These are phyloP conservation scores for Artemia sinica DNA, from an alignment of 2,888 invertebrate species.

Conservation along the genomic window DNA sequence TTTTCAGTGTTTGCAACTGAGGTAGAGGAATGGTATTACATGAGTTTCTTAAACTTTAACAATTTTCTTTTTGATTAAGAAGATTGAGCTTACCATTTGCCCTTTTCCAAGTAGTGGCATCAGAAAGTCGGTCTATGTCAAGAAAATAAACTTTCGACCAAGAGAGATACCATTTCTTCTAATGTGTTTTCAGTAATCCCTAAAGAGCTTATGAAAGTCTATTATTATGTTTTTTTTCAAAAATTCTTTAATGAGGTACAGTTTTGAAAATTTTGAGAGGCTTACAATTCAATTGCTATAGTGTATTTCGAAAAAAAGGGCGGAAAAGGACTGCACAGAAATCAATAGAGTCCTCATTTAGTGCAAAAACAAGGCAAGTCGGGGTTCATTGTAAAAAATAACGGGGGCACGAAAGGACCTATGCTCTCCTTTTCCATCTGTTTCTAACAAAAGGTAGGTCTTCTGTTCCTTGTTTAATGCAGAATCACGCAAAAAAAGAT, in stretches of 20 bases:
- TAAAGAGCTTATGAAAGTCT: not conserved
- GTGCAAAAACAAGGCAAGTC: too few relatives aligned
- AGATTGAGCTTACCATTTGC: not conserved
- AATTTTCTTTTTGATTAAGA: not conserved
- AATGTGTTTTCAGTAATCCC: not conserved
- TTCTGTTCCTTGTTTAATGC: too few relatives aligned
- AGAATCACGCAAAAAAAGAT: too few relatives aligned
- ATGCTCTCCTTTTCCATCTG: too few relatives aligned
- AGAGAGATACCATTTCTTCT: not conserved
- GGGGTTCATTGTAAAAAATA: too few relatives aligned
- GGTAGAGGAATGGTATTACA: not conserved
- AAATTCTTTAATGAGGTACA: not conserved
- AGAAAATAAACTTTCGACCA: not conserved
- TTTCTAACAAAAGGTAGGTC: too few relatives aligned
- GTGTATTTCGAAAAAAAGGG: too few relatives aligned
- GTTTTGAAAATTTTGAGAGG: not conserved
- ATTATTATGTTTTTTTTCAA: not conserved
- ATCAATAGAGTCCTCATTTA: too few relatives aligned
- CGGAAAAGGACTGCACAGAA: too few relatives aligned
- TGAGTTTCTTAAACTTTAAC: not conserved
- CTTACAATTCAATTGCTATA: too few relatives aligned
- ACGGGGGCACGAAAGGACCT: too few relatives aligned
- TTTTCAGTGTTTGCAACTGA: not conserved
- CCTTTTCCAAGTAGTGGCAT: not conserved
- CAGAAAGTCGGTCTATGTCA: not conserved